Conservation (phyloP, 2,113 vertebrate species). For the Cyanistes caeruleus region DNA sequence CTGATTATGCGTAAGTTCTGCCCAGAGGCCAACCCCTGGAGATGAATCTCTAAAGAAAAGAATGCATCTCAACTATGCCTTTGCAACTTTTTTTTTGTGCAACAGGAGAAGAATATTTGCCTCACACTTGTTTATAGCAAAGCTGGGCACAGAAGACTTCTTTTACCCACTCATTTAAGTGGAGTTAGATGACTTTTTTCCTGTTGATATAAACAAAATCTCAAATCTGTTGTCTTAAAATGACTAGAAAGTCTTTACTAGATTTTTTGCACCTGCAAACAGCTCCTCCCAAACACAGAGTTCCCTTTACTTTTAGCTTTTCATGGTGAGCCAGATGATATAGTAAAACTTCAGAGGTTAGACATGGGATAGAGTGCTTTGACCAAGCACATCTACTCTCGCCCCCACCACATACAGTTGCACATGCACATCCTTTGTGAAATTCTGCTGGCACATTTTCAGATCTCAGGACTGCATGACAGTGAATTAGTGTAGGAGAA, state of each 20-base stretch:
- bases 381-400: neutral
- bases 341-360: neutral
- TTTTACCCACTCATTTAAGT: neutral
- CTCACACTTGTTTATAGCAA: neutral
- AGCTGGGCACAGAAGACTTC: neutral
- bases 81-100: neutral
- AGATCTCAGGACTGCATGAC: neutral
- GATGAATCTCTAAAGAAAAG: neutral
- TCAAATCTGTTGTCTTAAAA: neutral
- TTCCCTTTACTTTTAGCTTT: neutral
- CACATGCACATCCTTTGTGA: neutral
- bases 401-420: fast-evolving
- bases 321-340: neutral
- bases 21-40: neutral
- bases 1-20: neutral
- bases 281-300: neutral
- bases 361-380: neutral
- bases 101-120: neutral
- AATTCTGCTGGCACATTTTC: neutral
- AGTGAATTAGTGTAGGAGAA: neutral
- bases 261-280: neutral
- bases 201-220: neutral
- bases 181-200: neutral
- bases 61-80: neutral
- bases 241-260: neutral